A percentile compares a stretch with the other conserved stretches of the same genome.
phyloP scores from a whole-genome alignment of 1,140 invertebrate genomes.

The Carposina sasakii region DNA sequence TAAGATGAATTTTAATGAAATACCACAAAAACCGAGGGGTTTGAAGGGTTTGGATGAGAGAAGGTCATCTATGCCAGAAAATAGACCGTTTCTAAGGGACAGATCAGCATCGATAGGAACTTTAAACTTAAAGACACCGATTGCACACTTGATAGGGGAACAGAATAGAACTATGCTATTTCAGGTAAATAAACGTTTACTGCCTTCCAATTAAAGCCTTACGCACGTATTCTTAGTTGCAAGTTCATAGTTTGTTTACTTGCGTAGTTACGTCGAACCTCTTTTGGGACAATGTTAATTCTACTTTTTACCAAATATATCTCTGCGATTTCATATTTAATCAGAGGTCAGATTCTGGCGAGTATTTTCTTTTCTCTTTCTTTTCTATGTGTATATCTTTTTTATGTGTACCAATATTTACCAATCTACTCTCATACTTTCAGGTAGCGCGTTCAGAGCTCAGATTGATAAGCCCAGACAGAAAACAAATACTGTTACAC shows the following conservation, averaged over 20 bases:
- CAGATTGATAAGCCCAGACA: conserved; percentile 91
- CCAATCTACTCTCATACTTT: conserved; percentile 21
- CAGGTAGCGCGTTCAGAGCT: conserved; percentile 90
- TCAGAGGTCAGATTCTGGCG: no score
- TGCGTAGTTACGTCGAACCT: no score
- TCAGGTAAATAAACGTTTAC: conserved; percentile 74
- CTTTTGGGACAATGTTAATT: no score
- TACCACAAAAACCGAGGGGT: conserved; percentile 24
- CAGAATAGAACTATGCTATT: conserved; percentile 95
- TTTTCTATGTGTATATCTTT: neutral
- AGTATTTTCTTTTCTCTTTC: no score
- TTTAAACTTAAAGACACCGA: conserved; percentile 69
- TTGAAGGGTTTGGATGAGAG: neutral
- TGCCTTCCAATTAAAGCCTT: no score
- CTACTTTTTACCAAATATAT: no score
- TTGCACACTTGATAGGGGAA: conserved; percentile 74
- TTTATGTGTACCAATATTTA: no score
- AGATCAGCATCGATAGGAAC: conserved; percentile 75
- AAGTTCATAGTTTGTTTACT: no score
- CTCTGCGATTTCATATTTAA: no score
- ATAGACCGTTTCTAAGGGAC: conserved; percentile 66
- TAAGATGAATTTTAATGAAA: conserved; percentile 34
- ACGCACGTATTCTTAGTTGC: no score
- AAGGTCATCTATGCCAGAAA: conserved; percentile 39
- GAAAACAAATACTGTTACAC: conserved; percentile 90